These are phyloP conservation scores for Cephus pygmeus DNA, from an alignment of 2,888 invertebrate species.

Conservation along the genomic window DNA sequence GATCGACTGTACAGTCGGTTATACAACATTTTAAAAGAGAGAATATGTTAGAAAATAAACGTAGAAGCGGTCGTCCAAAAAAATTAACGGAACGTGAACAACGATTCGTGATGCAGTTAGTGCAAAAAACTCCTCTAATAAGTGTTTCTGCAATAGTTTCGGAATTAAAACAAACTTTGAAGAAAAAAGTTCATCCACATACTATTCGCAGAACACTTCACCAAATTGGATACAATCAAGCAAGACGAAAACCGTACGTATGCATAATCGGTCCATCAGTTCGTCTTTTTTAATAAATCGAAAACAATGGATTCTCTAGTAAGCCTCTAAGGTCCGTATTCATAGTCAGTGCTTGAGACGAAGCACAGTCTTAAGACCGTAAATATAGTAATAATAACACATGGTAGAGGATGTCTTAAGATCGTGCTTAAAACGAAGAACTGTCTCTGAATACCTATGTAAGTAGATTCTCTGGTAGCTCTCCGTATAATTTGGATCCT, in stretches of 20 bases:
- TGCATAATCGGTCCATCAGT: too few species aligned
- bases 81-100: neutral
- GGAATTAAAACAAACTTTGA: neutral
- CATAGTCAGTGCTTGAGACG: too few species aligned
- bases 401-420: too few species aligned
- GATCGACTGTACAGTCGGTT: neutral
- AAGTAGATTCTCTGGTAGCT: too few species aligned
- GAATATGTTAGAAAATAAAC: neutral
- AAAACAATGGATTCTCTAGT: neutral
- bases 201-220: neutral
- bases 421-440: too few species aligned
- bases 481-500: neutral
- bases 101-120: neutral
- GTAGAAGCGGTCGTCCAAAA: neutral
- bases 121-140: neutral
- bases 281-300: neutral
- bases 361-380: too few species aligned
- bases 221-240: neutral
- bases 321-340: too few species aligned
- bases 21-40: neutral
- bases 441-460: too few species aligned
- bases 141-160: neutral
- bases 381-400: too few species aligned
- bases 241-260: neutral
- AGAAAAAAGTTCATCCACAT: neutral